Base-by-base conservation (phyloP, 2,113 vertebrate species). In the Chascanopsetta lugubris region DNA sequence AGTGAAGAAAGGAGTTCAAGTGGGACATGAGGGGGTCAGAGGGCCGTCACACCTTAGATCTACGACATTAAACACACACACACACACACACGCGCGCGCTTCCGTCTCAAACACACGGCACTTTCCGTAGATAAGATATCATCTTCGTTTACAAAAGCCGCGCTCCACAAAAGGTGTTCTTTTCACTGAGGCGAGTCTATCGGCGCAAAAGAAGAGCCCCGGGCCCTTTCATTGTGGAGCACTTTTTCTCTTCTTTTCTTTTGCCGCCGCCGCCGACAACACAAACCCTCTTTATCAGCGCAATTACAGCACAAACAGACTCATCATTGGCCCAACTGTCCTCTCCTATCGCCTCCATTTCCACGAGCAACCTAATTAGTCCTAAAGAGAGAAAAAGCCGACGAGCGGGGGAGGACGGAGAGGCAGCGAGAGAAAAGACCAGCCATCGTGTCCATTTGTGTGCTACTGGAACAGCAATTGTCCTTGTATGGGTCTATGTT, bases 321-420 rank as follows among this genome's bases (percentile, higher is more conserved):
- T 90, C 85, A 89, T 90, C 87, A 88, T 43, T 58, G 88, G 73
- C 65, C 84, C 71, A 68, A 89, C 87, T 82, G 85, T 87, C 87
- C 89, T 84, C 84, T 89, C 77, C 82, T 75, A 89, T 85, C 70
- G 77, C 79, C 79, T 85, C 85, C 67, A 68, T 89, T 87, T 87
- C 88, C 86, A 87, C 79, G 76, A 92, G 88, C 91, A 88, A 85
- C 83, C 90, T 94, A 93, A 95, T 94, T 94, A 94, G 92, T 82
- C 79, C 77, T 88, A 91, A 91, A 92, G 88, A 91, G 85, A 76
- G 84, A 79, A 82, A n/a, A 85, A 84, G 81, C 82, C 53, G 66
- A 90, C 75, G 83, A 88, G 76, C 71, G 45, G 34, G 15, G 34
- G 34, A 15, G 34, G 87, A 75, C 61, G 83, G 70, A 80, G 82